These are phyloP conservation scores for Candidula unifasciata DNA, from an alignment of 2,888 invertebrate genomes.

Conservation along the genomic window DNA sequence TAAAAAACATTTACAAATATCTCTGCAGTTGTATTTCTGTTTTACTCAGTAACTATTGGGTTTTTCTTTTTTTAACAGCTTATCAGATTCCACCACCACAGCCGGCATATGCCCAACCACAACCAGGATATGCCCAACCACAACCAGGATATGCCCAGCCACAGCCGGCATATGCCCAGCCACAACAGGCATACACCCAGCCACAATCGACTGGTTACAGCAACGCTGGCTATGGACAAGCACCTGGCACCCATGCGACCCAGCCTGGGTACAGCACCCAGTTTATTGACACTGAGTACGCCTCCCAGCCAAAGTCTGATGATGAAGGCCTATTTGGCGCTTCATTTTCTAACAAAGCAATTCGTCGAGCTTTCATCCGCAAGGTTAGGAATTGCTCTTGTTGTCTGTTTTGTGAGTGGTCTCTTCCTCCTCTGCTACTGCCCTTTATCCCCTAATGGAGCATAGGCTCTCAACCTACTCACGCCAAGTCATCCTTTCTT, in stretches of 20 bases:
- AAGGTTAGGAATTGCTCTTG: slow-evolving; percentile 65
- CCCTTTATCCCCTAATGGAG: no score
- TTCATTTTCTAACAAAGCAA: slow-evolving; percentile 71
- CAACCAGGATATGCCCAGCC: not conserved
- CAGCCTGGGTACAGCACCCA: not conserved
- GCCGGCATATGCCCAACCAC: slow-evolving; percentile 1
- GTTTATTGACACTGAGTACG: not conserved
- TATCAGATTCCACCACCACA: slow-evolving; percentile 10
- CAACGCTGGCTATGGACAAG: slow-evolving; percentile 18
- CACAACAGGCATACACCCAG: not conserved
- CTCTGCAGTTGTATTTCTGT: no score
- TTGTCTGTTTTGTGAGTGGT: no score
- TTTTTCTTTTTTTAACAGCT: not conserved
- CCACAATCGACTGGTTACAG: slow-evolving; percentile 6
- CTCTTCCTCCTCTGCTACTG: no score
- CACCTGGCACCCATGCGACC: not conserved
- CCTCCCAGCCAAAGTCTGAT: slow-evolving; percentile 34
- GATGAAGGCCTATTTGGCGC: not conserved
- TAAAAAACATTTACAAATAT: no score
- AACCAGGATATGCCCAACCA: not conserved
- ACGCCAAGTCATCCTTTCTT: no score
- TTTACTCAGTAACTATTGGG: no score
- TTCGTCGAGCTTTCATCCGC: slow-evolving; percentile 73
- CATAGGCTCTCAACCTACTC: no score
- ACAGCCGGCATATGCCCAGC: slow-evolving; percentile 1